Evolutionary conservation across 2,113 vertebrate genomes (phyloP).

Genomic region (Labrus mixtus): DNA sequence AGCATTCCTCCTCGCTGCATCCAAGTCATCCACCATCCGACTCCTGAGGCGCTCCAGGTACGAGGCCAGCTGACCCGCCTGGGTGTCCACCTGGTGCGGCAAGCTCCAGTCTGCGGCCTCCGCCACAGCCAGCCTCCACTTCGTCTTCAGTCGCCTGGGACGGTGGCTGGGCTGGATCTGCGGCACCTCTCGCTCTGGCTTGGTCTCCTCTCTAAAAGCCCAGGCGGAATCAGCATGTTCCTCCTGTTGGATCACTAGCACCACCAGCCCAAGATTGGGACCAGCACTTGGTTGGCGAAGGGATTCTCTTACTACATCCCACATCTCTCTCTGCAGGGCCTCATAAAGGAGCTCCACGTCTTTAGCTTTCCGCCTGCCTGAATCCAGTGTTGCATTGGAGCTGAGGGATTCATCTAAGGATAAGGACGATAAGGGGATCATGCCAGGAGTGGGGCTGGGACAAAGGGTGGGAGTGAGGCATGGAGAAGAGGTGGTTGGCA

Average conservation of each 20-base stretch:
- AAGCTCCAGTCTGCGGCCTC: conserved; percentile 85
- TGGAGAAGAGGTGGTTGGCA: conserved; percentile 57
- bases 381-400: conserved; percentile 72
- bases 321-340: conserved; percentile 90
- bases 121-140: conserved; percentile 87
- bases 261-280: conserved; percentile 86
- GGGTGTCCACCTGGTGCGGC: conserved; percentile 80
- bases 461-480: conserved; percentile 44
- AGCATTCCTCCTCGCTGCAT: conserved; percentile 85
- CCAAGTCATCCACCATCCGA: conserved; percentile 87
- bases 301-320: conserved; percentile 89
- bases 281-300: conserved; percentile 83
- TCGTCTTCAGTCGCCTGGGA: conserved; percentile 80
- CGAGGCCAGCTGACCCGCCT: conserved; percentile 74
- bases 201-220: conserved; percentile 69
- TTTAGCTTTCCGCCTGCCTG: conserved; percentile 85
- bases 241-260: conserved; percentile 90
- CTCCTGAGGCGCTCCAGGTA: conserved; percentile 85
- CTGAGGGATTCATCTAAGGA: conserved; percentile 65
- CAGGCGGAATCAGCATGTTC: conserved; percentile 84
- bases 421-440: conserved; percentile 36
- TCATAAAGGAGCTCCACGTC: conserved; percentile 92
- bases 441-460: conserved; percentile 38
- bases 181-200: conserved; percentile 33
- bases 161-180: conserved; percentile 70